phyloP scores from a whole-genome alignment of 2,888 invertebrate species.

The Trisateles emortualis region DNA sequence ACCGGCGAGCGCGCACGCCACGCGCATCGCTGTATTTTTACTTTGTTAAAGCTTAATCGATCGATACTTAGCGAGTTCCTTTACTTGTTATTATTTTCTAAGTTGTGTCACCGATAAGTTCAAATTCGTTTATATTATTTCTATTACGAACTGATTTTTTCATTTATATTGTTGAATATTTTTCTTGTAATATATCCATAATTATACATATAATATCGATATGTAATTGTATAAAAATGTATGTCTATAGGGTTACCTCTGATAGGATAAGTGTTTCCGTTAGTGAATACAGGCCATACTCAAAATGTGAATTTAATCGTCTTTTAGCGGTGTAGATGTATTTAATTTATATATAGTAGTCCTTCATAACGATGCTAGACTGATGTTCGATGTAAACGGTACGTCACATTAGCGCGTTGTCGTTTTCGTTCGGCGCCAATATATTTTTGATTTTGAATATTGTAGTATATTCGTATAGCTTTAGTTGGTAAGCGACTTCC shows the following conservation, averaged over 20 bases:
- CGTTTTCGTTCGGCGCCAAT: constrained; percentile 53
- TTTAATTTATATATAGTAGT: constrained; percentile 62
- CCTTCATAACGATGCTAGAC: constrained; percentile 70
- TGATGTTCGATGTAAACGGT: too few relatives aligned
- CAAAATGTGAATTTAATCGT: constrained; percentile 78
- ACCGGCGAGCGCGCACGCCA: constrained; percentile 43
- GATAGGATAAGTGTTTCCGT: constrained; percentile 75
- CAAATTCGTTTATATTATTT: constrained; percentile 61
- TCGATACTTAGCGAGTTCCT: constrained; percentile 59
- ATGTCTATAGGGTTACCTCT: constrained; percentile 74
- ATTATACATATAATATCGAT: constrained; percentile 67
- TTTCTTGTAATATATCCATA: constrained; percentile 73
- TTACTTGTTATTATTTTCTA: constrained; percentile 63
- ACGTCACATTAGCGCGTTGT: constrained; percentile 46
- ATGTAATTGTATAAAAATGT: constrained; percentile 73
- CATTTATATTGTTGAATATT: constrained; percentile 62
- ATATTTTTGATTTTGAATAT: constrained; percentile 64
- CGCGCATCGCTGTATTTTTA: constrained; percentile 34
- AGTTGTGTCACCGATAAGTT: constrained; percentile 70
- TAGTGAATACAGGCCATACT: constrained; percentile 80
- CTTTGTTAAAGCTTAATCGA: constrained; percentile 65
- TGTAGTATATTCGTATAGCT: constrained; percentile 59
- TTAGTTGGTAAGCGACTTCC: constrained; percentile 76
- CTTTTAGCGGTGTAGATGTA: constrained; percentile 67
- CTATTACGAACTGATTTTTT: constrained; percentile 39